Percentiles rank a stretch among this genome's conserved stretches.
Evolutionary conservation across 2,113 vertebrate genomes (phyloP).

Genomic region (Danionella cerebrum): DNA sequence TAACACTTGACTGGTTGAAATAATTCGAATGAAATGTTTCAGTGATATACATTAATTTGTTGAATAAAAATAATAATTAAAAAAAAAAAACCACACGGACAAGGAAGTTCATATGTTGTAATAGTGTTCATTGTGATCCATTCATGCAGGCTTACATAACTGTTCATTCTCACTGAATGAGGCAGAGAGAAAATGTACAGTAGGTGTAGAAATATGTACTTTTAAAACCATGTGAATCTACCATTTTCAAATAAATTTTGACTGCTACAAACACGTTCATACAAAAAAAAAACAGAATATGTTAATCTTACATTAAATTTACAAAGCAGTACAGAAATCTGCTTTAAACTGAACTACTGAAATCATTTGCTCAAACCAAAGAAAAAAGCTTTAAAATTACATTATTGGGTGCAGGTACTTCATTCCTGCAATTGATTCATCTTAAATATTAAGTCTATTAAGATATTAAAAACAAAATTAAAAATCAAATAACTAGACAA

Average conservation of each 20-base stretch:
- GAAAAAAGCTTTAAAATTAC: slow-evolving; percentile 64
- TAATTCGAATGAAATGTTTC: neutral
- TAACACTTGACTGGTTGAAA: neutral
- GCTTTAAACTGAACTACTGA: neutral
- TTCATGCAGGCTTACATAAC: slow-evolving; percentile 1
- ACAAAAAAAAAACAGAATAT: too few species aligned
- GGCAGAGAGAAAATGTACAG: neutral
- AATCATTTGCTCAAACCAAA: slow-evolving; percentile 48
- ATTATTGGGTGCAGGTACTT: slow-evolving; percentile 64
- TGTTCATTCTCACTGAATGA: neutral
- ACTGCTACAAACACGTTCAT: too few species aligned
- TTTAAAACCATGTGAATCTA: too few species aligned
- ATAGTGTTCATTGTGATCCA: neutral
- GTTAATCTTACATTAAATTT: neutral
- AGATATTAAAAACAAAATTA: slow-evolving; percentile 51
- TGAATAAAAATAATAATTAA: too few species aligned
- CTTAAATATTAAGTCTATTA: slow-evolving; percentile 77
- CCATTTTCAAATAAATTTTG: too few species aligned
- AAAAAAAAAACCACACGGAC: too few species aligned
- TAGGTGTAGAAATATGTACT: neutral
- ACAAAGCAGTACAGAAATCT: slow-evolving; percentile 21
- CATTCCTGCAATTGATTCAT: slow-evolving; percentile 60
- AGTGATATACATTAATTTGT: too few species aligned
- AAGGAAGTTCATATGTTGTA: neutral
- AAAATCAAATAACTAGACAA: slow-evolving; percentile 53